A percentile compares a stretch with the other conserved stretches of the same genome.
phyloP scores from a whole-genome alignment of 2,888 invertebrate species.

The Lymantria monacha region DNA sequence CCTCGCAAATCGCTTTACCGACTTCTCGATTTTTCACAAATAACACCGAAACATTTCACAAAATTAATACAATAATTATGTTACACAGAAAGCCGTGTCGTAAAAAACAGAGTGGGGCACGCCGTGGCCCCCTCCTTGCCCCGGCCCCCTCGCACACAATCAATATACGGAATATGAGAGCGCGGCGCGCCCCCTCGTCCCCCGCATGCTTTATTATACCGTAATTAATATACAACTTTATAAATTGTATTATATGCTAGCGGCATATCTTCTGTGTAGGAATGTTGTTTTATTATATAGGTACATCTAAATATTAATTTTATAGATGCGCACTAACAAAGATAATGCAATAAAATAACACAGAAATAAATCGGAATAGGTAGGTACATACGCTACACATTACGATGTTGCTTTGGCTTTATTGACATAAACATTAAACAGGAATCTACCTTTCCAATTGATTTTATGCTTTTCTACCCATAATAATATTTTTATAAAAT shows the following conservation, averaged over 20 bases:
- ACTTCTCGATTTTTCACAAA: conserved; percentile 78
- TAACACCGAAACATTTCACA: conserved; percentile 82
- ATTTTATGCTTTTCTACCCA: background rate
- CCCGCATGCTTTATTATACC: conserved; percentile 82
- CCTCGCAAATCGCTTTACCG: conserved; percentile 71
- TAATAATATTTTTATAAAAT: too few species aligned
- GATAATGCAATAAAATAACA: conserved; percentile 27
- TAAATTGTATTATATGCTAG: conserved; percentile 65
- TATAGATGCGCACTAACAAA: conserved; percentile 19
- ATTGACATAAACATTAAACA: conserved; percentile 37
- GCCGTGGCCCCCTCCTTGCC: conserved; percentile 81
- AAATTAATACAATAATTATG: conserved; percentile 82
- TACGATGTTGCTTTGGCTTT: conserved; percentile 21
- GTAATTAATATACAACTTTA: conserved; percentile 82
- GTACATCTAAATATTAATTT: conserved; percentile 19
- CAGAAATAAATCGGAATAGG: conserved; percentile 23
- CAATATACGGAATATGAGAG: conserved; percentile 83
- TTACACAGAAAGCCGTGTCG: conserved; percentile 83
- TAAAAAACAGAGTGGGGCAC: conserved; percentile 83
- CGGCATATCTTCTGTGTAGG: conserved; percentile 49
- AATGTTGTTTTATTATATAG: conserved; percentile 29
- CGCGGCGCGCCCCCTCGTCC: conserved; percentile 81
- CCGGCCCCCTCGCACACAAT: conserved; percentile 82
- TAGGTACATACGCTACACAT: background rate
- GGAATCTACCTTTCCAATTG: background rate